phyloP scores from a whole-genome alignment of 92 coral and sea anemone species.

The Umimayanthus kanabou region DNA sequence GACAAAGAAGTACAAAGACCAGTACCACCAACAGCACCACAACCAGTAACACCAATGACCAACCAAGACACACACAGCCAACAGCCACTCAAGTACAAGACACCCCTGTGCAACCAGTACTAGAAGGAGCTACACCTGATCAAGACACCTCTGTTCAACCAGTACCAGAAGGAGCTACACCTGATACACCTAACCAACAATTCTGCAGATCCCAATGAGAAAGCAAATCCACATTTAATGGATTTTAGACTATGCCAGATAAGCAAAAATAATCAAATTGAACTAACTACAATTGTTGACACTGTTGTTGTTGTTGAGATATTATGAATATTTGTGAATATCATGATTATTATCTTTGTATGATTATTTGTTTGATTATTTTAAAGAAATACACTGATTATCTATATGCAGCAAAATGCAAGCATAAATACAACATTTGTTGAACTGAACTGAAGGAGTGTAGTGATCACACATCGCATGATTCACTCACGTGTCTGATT shows the following conservation, averaged over 20 bases:
- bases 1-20: not conserved
- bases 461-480: constrained; percentile 17
- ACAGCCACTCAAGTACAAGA: too few relatives aligned
- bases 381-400: too few relatives aligned
- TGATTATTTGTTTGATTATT: constrained; percentile 7
- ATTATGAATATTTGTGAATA: not conserved
- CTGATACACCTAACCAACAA: not conserved
- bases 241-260: constrained; percentile 42
- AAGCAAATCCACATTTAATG: constrained; percentile 49
- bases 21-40: not conserved
- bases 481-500: too few relatives aligned
- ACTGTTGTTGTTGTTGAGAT: not conserved
- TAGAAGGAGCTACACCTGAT: not conserved
- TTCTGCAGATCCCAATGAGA: constrained; percentile 27
- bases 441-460: constrained; percentile 42
- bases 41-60: constrained; percentile 13
- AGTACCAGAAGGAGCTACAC: constrained; percentile 9
- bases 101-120: constrained; percentile 12
- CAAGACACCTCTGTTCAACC: too few relatives aligned
- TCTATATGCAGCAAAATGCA: too few relatives aligned
- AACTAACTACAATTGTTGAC: not conserved
- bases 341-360: constrained; percentile 8
- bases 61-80: not conserved
- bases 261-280: constrained; percentile 27
- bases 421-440: too few relatives aligned